Percentiles rank a stretch among this genome's conserved stretches.
Conservation (phyloP, 2,888 invertebrate genomes). For the Parochlus steinenii region DNA sequence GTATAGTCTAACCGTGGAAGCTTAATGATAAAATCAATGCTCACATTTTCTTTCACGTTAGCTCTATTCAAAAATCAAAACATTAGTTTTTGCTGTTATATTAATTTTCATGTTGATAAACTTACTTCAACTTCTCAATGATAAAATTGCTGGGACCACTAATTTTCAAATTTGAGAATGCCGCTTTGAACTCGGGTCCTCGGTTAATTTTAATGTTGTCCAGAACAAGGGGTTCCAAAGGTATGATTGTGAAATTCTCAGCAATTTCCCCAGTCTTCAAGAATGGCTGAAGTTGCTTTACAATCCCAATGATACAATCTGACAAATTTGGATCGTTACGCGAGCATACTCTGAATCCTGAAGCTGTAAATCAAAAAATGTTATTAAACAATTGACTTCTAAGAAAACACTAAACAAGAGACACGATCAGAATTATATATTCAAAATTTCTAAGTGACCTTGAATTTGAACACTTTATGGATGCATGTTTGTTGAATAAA, state of each 20-base stretch:
- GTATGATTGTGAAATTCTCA: neutral
- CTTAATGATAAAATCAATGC: slow-evolving; percentile 25
- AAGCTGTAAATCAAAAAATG: slow-evolving; percentile 18
- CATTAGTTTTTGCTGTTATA: neutral
- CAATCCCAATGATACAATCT: slow-evolving; percentile 25
- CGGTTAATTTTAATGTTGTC: slow-evolving; percentile 25
- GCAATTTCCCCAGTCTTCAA: slow-evolving; percentile 25
- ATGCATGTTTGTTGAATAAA: neutral
- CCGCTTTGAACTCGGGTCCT: slow-evolving; percentile 25
- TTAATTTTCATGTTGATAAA: neutral
- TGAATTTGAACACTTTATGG: neutral
- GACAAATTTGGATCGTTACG: slow-evolving; percentile 26
- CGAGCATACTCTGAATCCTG: slow-evolving; percentile 25
- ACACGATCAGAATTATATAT: neutral
- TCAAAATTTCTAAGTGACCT: neutral
- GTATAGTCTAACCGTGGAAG: slow-evolving; percentile 26
- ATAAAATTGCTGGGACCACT: slow-evolving; percentile 28
- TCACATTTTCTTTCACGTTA: slow-evolving; percentile 22
- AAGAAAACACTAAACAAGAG: neutral
- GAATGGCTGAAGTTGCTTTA: slow-evolving; percentile 23
- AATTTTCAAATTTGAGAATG: slow-evolving; percentile 25
- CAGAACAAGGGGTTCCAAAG: neutral
- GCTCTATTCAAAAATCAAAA: slow-evolving; percentile 18
- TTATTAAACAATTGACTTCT: slow-evolving; percentile 6
- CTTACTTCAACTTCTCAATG: slow-evolving; percentile 27